Evolutionary conservation across 1,140 invertebrate genomes (phyloP).

Genomic region (Calliphora vicina): DNA sequence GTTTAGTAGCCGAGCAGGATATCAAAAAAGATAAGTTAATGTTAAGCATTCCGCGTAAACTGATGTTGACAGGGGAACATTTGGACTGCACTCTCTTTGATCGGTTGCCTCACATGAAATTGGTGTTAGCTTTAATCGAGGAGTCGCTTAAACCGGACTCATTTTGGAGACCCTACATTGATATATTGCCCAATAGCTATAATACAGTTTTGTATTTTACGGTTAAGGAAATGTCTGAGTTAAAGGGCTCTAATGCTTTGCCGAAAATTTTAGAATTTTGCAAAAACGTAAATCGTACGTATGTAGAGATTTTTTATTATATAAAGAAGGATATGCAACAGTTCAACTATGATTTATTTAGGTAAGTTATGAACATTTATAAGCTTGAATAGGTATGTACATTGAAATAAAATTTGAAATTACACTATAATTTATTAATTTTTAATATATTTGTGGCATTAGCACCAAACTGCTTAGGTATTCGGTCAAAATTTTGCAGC

Average conservation of each 20-base stretch:
- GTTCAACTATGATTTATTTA: slow-evolving; percentile 90
- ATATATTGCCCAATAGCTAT: slow-evolving; percentile 83
- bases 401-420: neutral
- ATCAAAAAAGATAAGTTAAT: slow-evolving; percentile 75
- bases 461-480: too few relatives aligned
- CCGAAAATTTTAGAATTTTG: slow-evolving; percentile 84
- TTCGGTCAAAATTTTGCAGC: too few relatives aligned
- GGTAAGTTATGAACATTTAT: too few relatives aligned
- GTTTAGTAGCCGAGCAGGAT: slow-evolving; percentile 78
- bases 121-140: slow-evolving; percentile 84
- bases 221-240: slow-evolving; percentile 77
- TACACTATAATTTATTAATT: too few relatives aligned
- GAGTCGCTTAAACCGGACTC: slow-evolving; percentile 75
- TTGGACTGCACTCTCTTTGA: slow-evolving; percentile 75
- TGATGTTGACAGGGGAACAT: slow-evolving; percentile 83
- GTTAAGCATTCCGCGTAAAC: slow-evolving; percentile 77
- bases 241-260: slow-evolving; percentile 76
- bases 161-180: slow-evolving; percentile 92
- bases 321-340: slow-evolving; percentile 71
- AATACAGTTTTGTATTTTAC: slow-evolving; percentile 88
- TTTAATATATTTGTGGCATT: too few relatives aligned
- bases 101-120: slow-evolving; percentile 83
- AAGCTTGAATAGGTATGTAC: too few relatives aligned
- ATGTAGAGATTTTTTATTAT: slow-evolving; percentile 90
- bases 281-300: slow-evolving; percentile 89